A percentile compares a stretch with the other conserved stretches of the same genome.
phyloP scores from a whole-genome alignment of 2,797 vertebrate species.

The Liparis tanakae region DNA sequence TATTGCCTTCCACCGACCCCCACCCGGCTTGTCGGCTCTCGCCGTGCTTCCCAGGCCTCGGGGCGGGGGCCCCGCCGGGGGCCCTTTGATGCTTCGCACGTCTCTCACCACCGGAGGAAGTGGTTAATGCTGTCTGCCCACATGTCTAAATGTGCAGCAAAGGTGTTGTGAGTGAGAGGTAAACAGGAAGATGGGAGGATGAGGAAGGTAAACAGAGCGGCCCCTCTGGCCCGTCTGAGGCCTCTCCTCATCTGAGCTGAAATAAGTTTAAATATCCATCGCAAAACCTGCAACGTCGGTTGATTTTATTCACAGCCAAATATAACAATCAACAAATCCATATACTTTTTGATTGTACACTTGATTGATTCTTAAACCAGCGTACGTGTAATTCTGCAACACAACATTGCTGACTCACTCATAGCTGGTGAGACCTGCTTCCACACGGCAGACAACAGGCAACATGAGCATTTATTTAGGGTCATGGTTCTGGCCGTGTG shows the following conservation, averaged over 20 bases:
- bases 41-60: slow-evolving; percentile 39
- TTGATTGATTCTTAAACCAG: neutral
- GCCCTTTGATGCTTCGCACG: slow-evolving; percentile 60
- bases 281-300: neutral
- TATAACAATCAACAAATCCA: neutral
- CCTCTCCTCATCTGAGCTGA: slow-evolving; percentile 11
- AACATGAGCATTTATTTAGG: neutral
- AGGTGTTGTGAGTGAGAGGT: slow-evolving; percentile 51
- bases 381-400: neutral
- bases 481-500: neutral
- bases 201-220: slow-evolving; percentile 33
- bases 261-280: slow-evolving; percentile 18
- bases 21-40: slow-evolving; percentile 28
- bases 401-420: neutral
- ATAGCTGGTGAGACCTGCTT: neutral
- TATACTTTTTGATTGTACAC: neutral
- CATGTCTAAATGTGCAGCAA: slow-evolving; percentile 40
- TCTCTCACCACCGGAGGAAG: slow-evolving; percentile 56
- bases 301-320: neutral
- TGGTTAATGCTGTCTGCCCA: slow-evolving; percentile 37
- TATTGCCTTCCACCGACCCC: slow-evolving; percentile 30
- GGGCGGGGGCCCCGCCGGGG: slow-evolving; percentile 52
- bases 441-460: neutral
- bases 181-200: slow-evolving; percentile 34
- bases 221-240: slow-evolving; percentile 30